phyloP scores from a whole-genome alignment of 1,140 invertebrate species.

The Lepidurus arcticus region DNA sequence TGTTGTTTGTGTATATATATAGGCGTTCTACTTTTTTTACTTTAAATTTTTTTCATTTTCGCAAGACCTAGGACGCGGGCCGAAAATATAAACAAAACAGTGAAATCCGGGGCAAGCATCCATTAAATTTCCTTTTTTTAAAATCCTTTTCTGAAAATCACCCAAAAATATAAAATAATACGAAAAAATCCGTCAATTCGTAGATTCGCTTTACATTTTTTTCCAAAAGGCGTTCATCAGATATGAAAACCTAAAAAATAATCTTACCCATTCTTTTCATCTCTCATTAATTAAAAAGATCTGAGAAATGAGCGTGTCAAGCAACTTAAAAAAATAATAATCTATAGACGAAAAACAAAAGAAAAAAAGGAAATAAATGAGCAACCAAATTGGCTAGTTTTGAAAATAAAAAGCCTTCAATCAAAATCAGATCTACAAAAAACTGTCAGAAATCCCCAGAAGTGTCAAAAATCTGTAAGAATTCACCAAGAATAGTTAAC shows the following conservation, averaged over 20 bases:
- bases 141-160: neutral
- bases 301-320: neutral
- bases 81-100: neutral
- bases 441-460: too few relatives aligned
- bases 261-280: neutral
- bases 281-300: neutral
- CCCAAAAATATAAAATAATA: neutral
- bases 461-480: neutral
- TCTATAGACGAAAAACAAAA: neutral
- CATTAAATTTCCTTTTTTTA: too few relatives aligned
- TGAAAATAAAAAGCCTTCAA: neutral
- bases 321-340: neutral
- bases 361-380: neutral
- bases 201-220: too few relatives aligned
- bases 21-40: neutral
- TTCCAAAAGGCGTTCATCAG: too few relatives aligned
- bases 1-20: neutral
- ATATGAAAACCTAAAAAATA: too few relatives aligned
- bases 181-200: too few relatives aligned
- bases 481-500: neutral
- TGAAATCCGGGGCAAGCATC: neutral
- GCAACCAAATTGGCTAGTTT: neutral
- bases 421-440: too few relatives aligned
- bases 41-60: neutral
- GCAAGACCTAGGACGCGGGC: neutral